phyloP scores from a whole-genome alignment of 2,113 vertebrate genomes.

The Hylia prasina region DNA sequence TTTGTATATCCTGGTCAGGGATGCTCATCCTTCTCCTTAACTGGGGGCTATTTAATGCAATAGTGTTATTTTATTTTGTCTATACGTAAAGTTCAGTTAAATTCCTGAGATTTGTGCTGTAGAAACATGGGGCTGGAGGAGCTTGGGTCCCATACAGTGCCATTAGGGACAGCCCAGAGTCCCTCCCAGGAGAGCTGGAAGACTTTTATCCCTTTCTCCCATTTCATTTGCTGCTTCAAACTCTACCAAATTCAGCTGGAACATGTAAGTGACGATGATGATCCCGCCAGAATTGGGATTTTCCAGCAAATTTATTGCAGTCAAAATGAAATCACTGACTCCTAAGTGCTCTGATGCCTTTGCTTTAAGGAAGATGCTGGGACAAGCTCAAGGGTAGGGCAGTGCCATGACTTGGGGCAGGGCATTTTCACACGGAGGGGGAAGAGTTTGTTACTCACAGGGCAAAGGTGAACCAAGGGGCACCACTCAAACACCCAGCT shows the following conservation, averaged over 20 bases:
- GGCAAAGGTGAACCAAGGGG: not conserved
- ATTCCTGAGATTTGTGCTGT: not conserved
- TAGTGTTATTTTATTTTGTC: not conserved
- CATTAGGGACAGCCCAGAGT: not conserved
- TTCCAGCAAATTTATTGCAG: not conserved
- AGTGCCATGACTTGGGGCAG: not conserved
- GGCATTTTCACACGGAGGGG: not conserved
- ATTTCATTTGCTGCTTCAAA: not conserved
- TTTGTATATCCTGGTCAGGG: not conserved
- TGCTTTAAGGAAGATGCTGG: not conserved
- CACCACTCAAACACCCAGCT: fast-evolving
- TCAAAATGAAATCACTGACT: not conserved
- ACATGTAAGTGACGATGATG: fast-evolving
- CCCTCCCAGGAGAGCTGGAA: not conserved
- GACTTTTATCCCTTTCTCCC: not conserved
- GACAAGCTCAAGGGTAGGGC: not conserved
- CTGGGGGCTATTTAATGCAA: not conserved
- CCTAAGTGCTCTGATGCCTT: no score
- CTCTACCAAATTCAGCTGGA: not conserved
- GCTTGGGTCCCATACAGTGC: not conserved
- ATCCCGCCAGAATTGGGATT: not conserved
- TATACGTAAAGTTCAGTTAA: not conserved
- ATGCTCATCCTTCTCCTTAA: not conserved
- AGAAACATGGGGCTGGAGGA: not conserved
- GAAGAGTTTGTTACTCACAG: not conserved